These are phyloP conservation scores for Leptinotarsa undecemlineata DNA, from an alignment of 1,140 invertebrate genomes.

Conservation along the genomic window DNA sequence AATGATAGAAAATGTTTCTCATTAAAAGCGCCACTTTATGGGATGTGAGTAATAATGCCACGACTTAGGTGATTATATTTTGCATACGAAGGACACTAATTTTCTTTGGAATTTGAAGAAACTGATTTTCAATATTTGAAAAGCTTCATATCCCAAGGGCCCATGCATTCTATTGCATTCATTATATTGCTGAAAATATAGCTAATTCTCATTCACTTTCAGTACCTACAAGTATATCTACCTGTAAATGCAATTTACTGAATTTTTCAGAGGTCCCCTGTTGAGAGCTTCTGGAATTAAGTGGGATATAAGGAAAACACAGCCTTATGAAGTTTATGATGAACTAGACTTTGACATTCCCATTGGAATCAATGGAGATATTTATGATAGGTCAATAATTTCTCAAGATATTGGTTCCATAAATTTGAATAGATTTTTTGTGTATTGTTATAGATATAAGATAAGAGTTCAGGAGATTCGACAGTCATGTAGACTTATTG, in stretches of 20 bases:
- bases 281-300: constrained; percentile 82
- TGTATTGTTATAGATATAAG: constrained; percentile 36
- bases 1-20: too few relatives aligned
- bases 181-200: too few relatives aligned
- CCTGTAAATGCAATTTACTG: not conserved
- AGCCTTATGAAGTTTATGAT: constrained; percentile 87
- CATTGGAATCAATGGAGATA: constrained; percentile 81
- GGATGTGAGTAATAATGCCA: too few relatives aligned
- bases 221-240: too few relatives aligned
- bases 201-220: too few relatives aligned
- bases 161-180: too few relatives aligned
- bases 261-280: constrained; percentile 68
- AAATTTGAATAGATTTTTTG: not conserved
- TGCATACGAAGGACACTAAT: too few relatives aligned
- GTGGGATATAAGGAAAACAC: constrained; percentile 84
- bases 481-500: constrained; percentile 73
- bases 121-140: too few relatives aligned
- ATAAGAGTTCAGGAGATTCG: constrained; percentile 79
- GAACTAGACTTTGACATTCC: constrained; percentile 85
- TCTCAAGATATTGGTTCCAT: not conserved
- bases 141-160: too few relatives aligned
- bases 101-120: too few relatives aligned
- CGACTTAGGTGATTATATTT: too few relatives aligned
- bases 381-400: constrained; percentile 68
- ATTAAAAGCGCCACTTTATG: too few relatives aligned